phyloP scores from a whole-genome alignment of 2,888 invertebrate genomes.

The Eristalis tenax region DNA sequence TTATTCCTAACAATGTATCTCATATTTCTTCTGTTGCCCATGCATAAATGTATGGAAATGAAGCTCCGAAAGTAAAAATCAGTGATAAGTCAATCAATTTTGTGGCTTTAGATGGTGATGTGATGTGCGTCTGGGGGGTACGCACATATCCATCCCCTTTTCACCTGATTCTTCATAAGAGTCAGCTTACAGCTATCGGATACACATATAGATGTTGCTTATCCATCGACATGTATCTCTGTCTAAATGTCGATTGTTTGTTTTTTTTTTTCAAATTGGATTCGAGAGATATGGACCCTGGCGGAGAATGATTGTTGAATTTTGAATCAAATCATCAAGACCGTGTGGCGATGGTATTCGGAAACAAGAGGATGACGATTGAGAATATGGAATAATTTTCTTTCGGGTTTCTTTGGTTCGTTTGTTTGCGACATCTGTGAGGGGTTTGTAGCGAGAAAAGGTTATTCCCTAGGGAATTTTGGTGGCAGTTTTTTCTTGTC shows the following conservation, averaged over 20 bases:
- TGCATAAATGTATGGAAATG: slow-evolving; percentile 57
- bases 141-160: background rate
- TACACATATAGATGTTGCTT: slow-evolving; percentile 24
- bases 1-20: slow-evolving; percentile 31
- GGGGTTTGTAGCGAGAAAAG: background rate
- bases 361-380: background rate
- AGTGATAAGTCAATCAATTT: slow-evolving; percentile 58
- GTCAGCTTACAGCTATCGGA: background rate
- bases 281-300: slow-evolving; percentile 17
- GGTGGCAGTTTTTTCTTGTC: background rate
- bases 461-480: background rate
- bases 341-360: background rate
- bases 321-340: slow-evolving; percentile 4
- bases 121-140: background rate
- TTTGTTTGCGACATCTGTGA: background rate
- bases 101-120: background rate
- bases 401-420: background rate
- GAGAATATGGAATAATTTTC: background rate
- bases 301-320: background rate
- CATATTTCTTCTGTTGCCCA: slow-evolving; percentile 22
- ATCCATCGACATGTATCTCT: slow-evolving; percentile 3
- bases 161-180: background rate
- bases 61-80: slow-evolving; percentile 47
- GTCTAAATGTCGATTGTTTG: slow-evolving; percentile 7
- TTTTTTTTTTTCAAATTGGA: slow-evolving; percentile 38